Conservation (phyloP, 2,113 vertebrate species). For the Numida meleagris region DNA sequence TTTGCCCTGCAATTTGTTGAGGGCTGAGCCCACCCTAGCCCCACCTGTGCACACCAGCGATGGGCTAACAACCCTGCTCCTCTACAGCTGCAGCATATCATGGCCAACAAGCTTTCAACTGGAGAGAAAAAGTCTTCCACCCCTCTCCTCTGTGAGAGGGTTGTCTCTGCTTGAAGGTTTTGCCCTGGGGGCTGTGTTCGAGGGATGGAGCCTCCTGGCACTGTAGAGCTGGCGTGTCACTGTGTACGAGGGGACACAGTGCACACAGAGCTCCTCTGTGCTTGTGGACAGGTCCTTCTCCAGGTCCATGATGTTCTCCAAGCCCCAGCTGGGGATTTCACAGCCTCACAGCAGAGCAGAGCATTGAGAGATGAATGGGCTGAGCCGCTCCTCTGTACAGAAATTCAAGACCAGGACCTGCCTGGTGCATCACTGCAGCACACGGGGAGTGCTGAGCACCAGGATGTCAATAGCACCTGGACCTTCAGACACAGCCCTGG, state of each 20-base stretch:
- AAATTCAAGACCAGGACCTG: not conserved
- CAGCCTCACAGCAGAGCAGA: rapidly evolving
- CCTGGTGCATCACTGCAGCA: not conserved
- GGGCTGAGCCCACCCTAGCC: not conserved
- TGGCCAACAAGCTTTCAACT: rapidly evolving
- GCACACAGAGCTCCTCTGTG: rapidly evolving
- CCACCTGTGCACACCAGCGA: not conserved
- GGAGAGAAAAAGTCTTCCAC: not conserved
- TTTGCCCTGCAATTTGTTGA: not conserved
- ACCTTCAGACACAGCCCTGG: not conserved
- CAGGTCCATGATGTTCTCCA: not conserved
- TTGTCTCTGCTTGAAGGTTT: not conserved
- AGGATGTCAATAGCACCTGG: rapidly evolving
- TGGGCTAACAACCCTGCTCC: not conserved
- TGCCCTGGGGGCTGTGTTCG: rapidly evolving
- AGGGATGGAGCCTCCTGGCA: rapidly evolving
- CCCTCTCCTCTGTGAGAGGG: not conserved
- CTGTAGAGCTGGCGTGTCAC: rapidly evolving
- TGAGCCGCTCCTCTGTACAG: too few species aligned
- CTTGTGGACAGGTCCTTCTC: not conserved
- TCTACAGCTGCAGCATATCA: not conserved
- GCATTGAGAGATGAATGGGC: too few species aligned
- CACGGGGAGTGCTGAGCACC: rapidly evolving
- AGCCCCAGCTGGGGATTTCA: not conserved
- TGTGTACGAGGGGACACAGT: rapidly evolving